Percentiles rank a stretch among this genome's conserved stretches.
These are phyloP conservation scores for Nerophis lumbriciformis DNA, from an alignment of 2,113 vertebrate species.

Conservation along the genomic window DNA sequence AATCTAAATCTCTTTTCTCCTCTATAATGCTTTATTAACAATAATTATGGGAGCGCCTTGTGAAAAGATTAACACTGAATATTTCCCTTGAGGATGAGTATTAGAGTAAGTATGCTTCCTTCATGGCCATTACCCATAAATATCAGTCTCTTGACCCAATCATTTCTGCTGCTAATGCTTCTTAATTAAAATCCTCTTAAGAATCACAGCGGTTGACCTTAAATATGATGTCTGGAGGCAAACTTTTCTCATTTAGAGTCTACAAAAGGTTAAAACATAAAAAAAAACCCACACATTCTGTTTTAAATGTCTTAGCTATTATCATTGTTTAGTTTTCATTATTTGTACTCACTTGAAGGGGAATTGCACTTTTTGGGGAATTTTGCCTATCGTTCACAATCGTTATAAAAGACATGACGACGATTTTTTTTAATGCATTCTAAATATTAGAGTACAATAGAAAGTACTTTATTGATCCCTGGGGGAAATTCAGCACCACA, in stretches of 20 bases:
- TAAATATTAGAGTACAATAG: too few relatives aligned
- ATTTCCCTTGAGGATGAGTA: slow-evolving; percentile 49
- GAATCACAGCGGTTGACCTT: slow-evolving; percentile 54
- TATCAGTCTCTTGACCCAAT: slow-evolving; percentile 65
- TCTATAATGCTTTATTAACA: slow-evolving; percentile 51
- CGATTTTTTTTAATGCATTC: too few relatives aligned
- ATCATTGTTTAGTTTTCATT: neutral
- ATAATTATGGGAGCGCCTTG: slow-evolving; percentile 54
- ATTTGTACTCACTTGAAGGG: neutral
- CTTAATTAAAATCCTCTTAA: slow-evolving; percentile 69
- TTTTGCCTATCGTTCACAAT: too few relatives aligned
- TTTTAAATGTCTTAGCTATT: slow-evolving; percentile 26
- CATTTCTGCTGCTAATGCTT: slow-evolving; percentile 55
- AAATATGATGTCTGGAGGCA: slow-evolving; percentile 5
- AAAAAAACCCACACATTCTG: neutral
- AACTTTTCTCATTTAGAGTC: slow-evolving; percentile 30
- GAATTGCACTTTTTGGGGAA: too few relatives aligned
- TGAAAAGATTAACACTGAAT: slow-evolving; percentile 58
- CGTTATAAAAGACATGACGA: too few relatives aligned
- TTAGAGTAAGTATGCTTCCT: slow-evolving; percentile 53
- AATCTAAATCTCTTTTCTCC: slow-evolving; percentile 20
- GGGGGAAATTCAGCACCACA: too few relatives aligned
- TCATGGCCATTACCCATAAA: slow-evolving; percentile 62
- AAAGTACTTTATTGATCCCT: too few relatives aligned
- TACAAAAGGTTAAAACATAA: slow-evolving; percentile 12